phyloP scores from a whole-genome alignment of 2,888 invertebrate genomes.

The Caradrina clavipalpis region DNA sequence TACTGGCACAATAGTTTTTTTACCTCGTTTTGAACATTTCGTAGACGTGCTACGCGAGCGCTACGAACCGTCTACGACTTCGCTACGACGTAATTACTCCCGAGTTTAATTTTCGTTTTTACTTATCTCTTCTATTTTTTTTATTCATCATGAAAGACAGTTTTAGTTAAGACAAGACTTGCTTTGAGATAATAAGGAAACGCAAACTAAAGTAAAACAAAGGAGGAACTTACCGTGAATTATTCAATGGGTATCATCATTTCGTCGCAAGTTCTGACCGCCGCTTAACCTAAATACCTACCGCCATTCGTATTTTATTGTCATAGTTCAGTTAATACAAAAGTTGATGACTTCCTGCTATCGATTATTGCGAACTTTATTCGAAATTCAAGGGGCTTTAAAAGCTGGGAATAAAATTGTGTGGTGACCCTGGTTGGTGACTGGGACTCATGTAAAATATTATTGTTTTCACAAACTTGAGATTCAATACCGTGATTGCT shows the following conservation, averaged over 20 bases:
- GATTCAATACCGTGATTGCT: slow-evolving; percentile 75
- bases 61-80: slow-evolving; percentile 60
- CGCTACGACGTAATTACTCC: slow-evolving; percentile 59
- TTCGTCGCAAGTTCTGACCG: slow-evolving; percentile 47
- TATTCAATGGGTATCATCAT: slow-evolving; percentile 39
- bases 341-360: slow-evolving; percentile 73
- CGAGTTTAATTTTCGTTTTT: slow-evolving; percentile 60
- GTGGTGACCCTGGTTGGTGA: slow-evolving; percentile 64
- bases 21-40: slow-evolving; percentile 44
- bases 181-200: slow-evolving; percentile 41
- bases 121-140: slow-evolving; percentile 44
- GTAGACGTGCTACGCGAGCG: slow-evolving; percentile 57
- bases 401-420: slow-evolving; percentile 78
- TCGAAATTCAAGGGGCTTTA: slow-evolving; percentile 71
- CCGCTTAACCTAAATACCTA: slow-evolving; percentile 62
- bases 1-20: slow-evolving; percentile 35
- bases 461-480: slow-evolving; percentile 73
- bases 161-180: slow-evolving; percentile 33
- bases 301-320: slow-evolving; percentile 71
- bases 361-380: slow-evolving; percentile 79
- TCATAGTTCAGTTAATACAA: slow-evolving; percentile 75
- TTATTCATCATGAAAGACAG: slow-evolving; percentile 34
- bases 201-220: slow-evolving; percentile 35
- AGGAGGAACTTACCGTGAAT: slow-evolving; percentile 34
- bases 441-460: slow-evolving; percentile 72